Conservation (phyloP, 2,888 invertebrate genomes). For the Pilophorus perplexus region DNA sequence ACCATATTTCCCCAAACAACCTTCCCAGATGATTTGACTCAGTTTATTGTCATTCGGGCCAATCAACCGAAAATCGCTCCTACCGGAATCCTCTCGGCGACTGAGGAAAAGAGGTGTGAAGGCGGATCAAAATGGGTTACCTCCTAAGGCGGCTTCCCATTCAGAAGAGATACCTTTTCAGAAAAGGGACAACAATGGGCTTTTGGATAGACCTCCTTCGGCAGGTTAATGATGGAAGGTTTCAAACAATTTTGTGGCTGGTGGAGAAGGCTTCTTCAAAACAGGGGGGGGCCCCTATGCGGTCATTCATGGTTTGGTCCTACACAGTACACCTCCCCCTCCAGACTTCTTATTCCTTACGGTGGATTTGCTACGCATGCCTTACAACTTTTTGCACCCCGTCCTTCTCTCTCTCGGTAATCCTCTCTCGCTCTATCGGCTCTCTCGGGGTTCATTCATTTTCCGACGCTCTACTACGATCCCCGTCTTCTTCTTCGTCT, state of each 20-base stretch:
- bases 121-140: conserved; percentile 24
- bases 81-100: too few relatives aligned
- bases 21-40: too few relatives aligned
- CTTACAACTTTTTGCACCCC: conserved; percentile 43
- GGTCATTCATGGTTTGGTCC: conserved; percentile 45
- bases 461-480: conserved; percentile 35
- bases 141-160: conserved; percentile 19
- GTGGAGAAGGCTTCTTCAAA: conserved; percentile 38
- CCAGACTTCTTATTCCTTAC: conserved; percentile 30
- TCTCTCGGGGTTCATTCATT: conserved; percentile 35
- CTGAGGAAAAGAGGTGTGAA: conserved; percentile 11
- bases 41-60: too few relatives aligned
- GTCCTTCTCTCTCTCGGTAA: conserved; percentile 16
- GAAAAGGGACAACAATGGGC: conserved; percentile 31
- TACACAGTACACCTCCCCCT: conserved; percentile 6
- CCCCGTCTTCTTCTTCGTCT: conserved; percentile 1
- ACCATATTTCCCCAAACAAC: too few relatives aligned
- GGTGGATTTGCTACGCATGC: conserved; percentile 46
- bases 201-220: conserved; percentile 16
- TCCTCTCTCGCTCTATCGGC: background rate
- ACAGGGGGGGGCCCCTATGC: conserved; percentile 32
- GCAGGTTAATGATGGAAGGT: conserved; percentile 45
- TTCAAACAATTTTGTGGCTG: conserved; percentile 47
- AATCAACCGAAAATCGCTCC: too few relatives aligned
- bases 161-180: conserved; percentile 8